phyloP scores from a whole-genome alignment of 2,888 invertebrate species.

The Aradus depressus region DNA sequence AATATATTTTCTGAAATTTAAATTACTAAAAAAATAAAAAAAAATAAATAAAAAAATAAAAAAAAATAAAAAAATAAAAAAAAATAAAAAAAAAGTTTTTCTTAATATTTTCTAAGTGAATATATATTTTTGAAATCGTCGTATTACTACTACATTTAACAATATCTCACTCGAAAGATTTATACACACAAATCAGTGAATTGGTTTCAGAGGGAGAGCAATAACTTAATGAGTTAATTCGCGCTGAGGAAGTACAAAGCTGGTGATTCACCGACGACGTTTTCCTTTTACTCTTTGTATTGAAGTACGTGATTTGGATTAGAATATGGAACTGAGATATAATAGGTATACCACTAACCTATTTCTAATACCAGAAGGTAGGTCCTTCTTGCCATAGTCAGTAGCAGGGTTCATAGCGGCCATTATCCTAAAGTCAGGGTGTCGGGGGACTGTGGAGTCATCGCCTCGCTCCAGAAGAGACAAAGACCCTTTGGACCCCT shows the following conservation, averaged over 20 bases:
- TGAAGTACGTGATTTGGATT: too few species aligned
- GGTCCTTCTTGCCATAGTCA: constrained; percentile 93
- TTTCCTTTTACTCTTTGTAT: not conserved
- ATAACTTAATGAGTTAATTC: too few species aligned
- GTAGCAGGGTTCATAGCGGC: constrained; percentile 99
- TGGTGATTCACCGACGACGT: too few species aligned
- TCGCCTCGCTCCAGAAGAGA: constrained; percentile 86
- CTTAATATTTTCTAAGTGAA: not conserved
- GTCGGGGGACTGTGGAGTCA: constrained; percentile 64
- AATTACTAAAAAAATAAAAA: too few species aligned
- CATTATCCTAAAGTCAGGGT: constrained; percentile 83
- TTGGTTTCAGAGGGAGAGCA: too few species aligned
- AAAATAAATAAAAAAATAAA: too few species aligned
- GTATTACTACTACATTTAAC: not conserved
- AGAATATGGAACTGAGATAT: too few species aligned
- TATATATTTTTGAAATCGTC: not conserved
- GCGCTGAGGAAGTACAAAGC: too few species aligned
- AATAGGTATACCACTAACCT: constrained; percentile 47
- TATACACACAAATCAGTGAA: not conserved
- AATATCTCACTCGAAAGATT: not conserved
- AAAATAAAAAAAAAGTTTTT: too few species aligned
- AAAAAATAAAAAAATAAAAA: too few species aligned
- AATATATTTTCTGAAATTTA: too few species aligned
- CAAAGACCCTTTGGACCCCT: constrained; percentile 67
- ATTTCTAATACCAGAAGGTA: constrained; percentile 85